These are phyloP conservation scores for Gallinago jamesoni DNA, from an alignment of 2,113 vertebrate genomes.

Conservation along the genomic window DNA sequence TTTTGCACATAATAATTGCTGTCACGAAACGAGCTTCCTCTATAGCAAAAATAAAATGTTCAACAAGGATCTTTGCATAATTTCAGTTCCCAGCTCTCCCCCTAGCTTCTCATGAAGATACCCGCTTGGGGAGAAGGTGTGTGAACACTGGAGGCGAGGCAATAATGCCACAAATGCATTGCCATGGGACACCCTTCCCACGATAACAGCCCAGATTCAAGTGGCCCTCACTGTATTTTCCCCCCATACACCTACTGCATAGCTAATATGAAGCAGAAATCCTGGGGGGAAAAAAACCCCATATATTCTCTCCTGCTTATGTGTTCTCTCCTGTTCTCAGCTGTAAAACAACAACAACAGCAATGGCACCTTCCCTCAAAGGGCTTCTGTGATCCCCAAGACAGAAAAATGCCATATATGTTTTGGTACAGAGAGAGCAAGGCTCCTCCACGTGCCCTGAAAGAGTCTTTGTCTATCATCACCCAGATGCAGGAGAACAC, in stretches of 20 bases:
- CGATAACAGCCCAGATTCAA: background rate
- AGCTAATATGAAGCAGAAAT: background rate
- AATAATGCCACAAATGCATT: background rate
- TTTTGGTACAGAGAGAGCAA: background rate
- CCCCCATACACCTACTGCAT: background rate
- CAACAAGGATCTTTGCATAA: background rate
- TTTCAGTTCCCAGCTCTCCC: constrained; percentile 11
- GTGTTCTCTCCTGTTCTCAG: background rate
- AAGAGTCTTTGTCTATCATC: background rate
- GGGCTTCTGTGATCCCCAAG: background rate
- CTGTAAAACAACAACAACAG: background rate
- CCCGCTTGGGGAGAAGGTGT: background rate
- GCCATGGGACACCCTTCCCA: background rate
- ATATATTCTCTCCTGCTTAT: background rate
- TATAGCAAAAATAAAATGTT: background rate
- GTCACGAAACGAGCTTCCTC: background rate
- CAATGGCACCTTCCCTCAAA: background rate
- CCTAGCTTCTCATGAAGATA: background rate
- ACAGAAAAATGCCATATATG: background rate
- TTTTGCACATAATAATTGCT: background rate
- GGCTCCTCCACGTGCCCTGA: background rate
- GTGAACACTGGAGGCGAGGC: background rate
- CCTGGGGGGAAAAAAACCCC: background rate
- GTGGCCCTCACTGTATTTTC: background rate
- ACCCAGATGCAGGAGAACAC: background rate